Conservation (phyloP, 2,888 invertebrate genomes). For the Odontothrips loti region DNA sequence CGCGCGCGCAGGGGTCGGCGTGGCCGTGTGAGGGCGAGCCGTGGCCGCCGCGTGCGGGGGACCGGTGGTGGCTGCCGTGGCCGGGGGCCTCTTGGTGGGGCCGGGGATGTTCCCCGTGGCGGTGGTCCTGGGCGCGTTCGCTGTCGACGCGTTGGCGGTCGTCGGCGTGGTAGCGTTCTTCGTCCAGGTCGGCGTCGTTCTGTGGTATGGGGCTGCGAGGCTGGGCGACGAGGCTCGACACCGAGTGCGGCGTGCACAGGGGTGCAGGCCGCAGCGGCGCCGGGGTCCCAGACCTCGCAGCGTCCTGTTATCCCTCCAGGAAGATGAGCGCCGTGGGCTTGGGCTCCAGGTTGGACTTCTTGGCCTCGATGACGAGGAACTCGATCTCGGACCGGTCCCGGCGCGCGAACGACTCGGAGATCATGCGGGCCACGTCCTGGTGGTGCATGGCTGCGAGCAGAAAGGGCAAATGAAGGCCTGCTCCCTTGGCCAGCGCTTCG, state of each 20-base stretch:
- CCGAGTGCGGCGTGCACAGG: not conserved
- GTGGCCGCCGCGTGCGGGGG: not conserved
- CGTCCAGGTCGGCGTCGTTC: not conserved
- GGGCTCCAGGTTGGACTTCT: slow-evolving; percentile 86
- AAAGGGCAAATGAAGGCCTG: too few relatives aligned
- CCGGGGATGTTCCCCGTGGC: not conserved
- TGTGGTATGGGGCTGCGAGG: slow-evolving; percentile 17
- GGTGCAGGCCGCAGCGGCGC: not conserved
- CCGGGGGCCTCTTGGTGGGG: not conserved
- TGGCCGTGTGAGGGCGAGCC: not conserved
- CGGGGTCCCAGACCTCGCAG: slow-evolving; percentile 25
- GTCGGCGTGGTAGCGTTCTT: not conserved
- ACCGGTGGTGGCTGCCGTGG: not conserved
- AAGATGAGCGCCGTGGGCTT: slow-evolving; percentile 88
- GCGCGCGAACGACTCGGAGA: slow-evolving; percentile 90
- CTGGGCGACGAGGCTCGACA: slow-evolving; percentile 1
- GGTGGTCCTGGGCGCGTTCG: not conserved
- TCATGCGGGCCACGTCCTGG: slow-evolving; percentile 84
- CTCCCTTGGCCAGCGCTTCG: too few relatives aligned
- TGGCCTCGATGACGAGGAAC: slow-evolving; percentile 88
- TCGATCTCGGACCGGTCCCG: slow-evolving; percentile 84
- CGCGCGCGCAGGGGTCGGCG: not conserved
- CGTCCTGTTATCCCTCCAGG: slow-evolving; percentile 78
- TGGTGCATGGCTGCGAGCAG: slow-evolving; percentile 75
- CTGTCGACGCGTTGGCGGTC: not conserved